Base-by-base conservation (phyloP, 2,888 invertebrate genomes). In the Caenorhabditis sinica region DNA sequence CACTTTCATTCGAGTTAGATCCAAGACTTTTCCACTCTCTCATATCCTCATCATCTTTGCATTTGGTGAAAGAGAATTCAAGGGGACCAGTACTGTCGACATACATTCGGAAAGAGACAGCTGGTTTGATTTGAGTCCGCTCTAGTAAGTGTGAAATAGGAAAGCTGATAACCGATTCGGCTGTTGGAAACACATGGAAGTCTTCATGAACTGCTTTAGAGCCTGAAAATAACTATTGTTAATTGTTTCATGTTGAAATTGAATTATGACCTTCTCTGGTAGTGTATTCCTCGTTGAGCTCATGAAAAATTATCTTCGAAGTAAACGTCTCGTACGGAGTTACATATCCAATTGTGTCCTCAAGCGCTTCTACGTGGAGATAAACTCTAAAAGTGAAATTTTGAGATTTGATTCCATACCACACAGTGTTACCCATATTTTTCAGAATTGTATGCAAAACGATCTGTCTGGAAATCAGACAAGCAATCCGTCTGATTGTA, bases 291-390 rank as follows among this genome's bases (percentile, higher is more conserved):
- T 77, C 77, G 25, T 60, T 68, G n/a, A 77, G 3, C 40, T 77
- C 69, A 30, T 69, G 53, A 28, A 33, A 77, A 1, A 20, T 43
- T 8, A 77, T 28, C 25, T 40, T 60, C 3, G 68, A 58, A 1
- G n/a, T 11, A 25, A 66, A 33, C 0, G 68, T 33, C 8, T 68
- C 49, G 28, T 77, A 69, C 15, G 49, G 25, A 2, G 69, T 68
- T 6, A 69, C 45, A 49, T 77, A 77, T 9, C 77, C 77, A 30
- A 69, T 23, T 11, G 36, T 28, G n/a, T 77, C 53, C 28, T 77
- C 69, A 8, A 77, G 9, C 0, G 77, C 69, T 49, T 69, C 45
- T 17, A 77, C 43, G 36, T 77, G 77, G 6, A 77, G 9, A 17
- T 60, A 69, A 9, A 77, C 1, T 9, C 77, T 69, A 51, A 30